phyloP scores from a whole-genome alignment of 2,888 invertebrate genomes.

The Thecocarcelia acutangulata region DNA sequence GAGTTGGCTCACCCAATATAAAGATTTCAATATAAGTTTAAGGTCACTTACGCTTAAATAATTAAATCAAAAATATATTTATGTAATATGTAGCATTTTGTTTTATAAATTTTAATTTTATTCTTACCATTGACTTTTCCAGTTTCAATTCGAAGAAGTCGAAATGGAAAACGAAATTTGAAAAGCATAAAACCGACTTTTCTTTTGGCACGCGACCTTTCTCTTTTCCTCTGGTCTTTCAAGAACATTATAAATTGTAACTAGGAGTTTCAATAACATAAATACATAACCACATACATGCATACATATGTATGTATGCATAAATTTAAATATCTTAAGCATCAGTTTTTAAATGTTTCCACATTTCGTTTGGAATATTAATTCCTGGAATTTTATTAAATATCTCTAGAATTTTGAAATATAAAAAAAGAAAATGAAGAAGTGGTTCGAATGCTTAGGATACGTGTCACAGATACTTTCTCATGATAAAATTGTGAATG shows the following conservation, averaged over 20 bases:
- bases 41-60: no score
- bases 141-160: no score
- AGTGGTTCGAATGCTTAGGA: conserved; percentile 27
- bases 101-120: no score
- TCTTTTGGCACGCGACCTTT: conserved; percentile 52
- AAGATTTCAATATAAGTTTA: no score
- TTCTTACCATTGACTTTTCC: neutral
- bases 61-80: no score
- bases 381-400: conserved; percentile 52
- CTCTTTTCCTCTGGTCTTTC: neutral
- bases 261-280: conserved; percentile 19
- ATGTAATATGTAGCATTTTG: no score
- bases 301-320: no score
- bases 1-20: no score
- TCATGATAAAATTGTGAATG: conserved; percentile 49
- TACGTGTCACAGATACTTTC: conserved; percentile 65
- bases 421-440: neutral
- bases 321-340: conserved; percentile 43
- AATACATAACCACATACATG: conserved; percentile 2
- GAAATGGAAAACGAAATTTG: neutral
- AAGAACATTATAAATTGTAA: no score
- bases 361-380: neutral
- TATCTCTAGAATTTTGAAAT: conserved; percentile 46
- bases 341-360: conserved; percentile 37
- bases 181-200: conserved; percentile 18